Evolutionary conservation across 2,888 invertebrate genomes (phyloP).

Genomic region (Melanostoma mellinum): DNA sequence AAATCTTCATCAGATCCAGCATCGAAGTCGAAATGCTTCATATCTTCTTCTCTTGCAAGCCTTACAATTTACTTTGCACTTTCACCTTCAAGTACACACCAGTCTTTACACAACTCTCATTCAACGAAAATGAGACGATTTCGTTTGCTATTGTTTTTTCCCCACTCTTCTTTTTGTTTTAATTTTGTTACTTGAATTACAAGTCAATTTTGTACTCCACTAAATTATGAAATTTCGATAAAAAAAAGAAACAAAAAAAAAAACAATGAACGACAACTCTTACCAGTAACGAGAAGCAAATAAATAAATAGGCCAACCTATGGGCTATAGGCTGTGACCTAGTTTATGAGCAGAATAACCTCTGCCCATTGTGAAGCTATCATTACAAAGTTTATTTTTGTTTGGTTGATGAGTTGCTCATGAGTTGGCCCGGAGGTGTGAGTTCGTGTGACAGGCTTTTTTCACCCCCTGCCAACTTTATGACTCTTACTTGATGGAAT

Average conservation of each 20-base stretch:
- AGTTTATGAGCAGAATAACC: constrained; percentile 23
- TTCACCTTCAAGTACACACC: too few species aligned
- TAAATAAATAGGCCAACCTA: constrained; percentile 26
- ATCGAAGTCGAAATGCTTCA: too few species aligned
- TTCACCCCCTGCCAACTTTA: constrained; percentile 48
- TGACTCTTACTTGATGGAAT: constrained; percentile 58
- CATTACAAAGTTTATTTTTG: constrained; percentile 53
- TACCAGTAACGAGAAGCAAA: constrained; percentile 2
- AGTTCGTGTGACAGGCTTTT: constrained; percentile 59
- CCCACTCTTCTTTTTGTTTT: too few species aligned
- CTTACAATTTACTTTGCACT: too few species aligned
- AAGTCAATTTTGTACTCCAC: too few species aligned
- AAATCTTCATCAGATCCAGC: too few species aligned
- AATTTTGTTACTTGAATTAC: too few species aligned
- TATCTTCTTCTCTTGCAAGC: too few species aligned
- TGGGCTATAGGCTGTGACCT: constrained; percentile 32
- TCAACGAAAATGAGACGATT: too few species aligned
- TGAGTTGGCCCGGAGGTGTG: constrained; percentile 43
- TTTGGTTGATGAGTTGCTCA: background rate
- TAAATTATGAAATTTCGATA: background rate
- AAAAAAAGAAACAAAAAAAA: background rate
- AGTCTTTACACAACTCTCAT: too few species aligned
- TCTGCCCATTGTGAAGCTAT: constrained; percentile 10
- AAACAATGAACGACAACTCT: background rate
- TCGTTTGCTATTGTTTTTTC: too few species aligned